Conservation (phyloP, 2,113 vertebrate species). For the Podiceps cristatus region DNA sequence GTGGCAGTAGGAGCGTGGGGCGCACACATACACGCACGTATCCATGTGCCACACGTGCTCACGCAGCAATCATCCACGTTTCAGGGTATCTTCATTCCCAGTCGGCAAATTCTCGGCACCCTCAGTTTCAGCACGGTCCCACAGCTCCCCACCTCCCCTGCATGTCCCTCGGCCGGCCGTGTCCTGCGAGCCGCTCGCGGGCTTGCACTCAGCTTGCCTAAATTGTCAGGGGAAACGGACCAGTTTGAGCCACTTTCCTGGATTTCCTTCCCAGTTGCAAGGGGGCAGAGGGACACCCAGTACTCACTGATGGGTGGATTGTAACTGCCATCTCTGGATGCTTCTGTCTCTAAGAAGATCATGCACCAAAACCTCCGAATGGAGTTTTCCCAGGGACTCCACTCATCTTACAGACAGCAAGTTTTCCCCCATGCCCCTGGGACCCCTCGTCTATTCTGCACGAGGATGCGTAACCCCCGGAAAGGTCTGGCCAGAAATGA, state of each 20-base stretch:
- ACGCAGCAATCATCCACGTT: rapidly evolving
- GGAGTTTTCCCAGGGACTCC: not conserved
- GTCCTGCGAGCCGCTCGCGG: rapidly evolving
- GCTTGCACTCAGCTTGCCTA: not conserved
- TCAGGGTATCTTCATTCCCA: rapidly evolving
- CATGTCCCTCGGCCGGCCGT: rapidly evolving
- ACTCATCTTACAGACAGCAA: not conserved
- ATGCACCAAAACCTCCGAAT: not conserved
- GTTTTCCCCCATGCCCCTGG: not conserved
- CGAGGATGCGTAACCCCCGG: rapidly evolving
- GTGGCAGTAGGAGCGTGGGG: not conserved
- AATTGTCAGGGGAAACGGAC: not conserved
- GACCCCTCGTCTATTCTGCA: not conserved
- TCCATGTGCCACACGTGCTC: rapidly evolving
- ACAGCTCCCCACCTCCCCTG: not conserved
- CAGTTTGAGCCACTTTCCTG: not conserved
- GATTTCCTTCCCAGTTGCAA: not conserved
- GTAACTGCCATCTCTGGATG: not conserved
- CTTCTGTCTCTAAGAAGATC: not conserved
- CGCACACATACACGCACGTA: rapidly evolving
- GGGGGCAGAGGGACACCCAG: not conserved
- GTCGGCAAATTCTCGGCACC: rapidly evolving
- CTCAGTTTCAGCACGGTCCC: not conserved
- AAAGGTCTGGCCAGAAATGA: not conserved
- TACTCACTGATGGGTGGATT: rapidly evolving